Evolutionary conservation across 2,888 invertebrate species (phyloP), one percentile per base, ranked within the genome.

Genomic region (Leptinotarsa peninsularis): DNA sequence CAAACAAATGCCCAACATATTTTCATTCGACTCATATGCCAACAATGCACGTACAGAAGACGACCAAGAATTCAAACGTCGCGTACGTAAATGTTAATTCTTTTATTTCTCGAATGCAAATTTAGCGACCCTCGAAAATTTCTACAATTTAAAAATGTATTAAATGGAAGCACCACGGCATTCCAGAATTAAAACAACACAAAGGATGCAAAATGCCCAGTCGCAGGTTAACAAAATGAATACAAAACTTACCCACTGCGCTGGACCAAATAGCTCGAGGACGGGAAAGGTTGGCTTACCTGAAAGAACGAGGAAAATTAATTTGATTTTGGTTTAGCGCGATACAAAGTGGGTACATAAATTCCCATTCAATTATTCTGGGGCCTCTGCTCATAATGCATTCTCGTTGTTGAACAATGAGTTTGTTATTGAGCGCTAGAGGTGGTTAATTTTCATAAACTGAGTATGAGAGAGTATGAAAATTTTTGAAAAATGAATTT

Each of bases 151-250:
- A 67, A 75, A 76, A 72, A 73, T 73, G 67, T 76, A 76, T 75
- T 78, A 79, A 77, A 78, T 79, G 78, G 78, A 79, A 78, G 77
- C 75, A 63, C 71, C 71, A 67, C 75, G 43, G 60, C 78, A 78
- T 76, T 74, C 76, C 71, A 50, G 74, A 49, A 69, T 69, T 66
- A 60, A 68, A 73, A 69, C 43, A 66, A 60, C 60, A 76, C 75
- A 78, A 72, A 76, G 71, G 78, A 50, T 63, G 68, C 66, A 72
- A 71, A 78, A 78, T 76, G 69, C 78, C 78, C 60, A 76, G 72
- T 54, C n/a, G 56, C 43, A 33, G 43, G 43, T 58, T 49, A 58
- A 70, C 70, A 70, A 58, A 70, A 58, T 18, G 21, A 71, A 71
- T 49, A 67, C 60, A 73, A 76, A 73, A 76, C 76, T 76, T 76